A percentile compares a stretch with the other conserved stretches of the same genome.
Evolutionary conservation across 2,113 vertebrate species (phyloP).

Genomic region (Rhodinocichla rosea): DNA sequence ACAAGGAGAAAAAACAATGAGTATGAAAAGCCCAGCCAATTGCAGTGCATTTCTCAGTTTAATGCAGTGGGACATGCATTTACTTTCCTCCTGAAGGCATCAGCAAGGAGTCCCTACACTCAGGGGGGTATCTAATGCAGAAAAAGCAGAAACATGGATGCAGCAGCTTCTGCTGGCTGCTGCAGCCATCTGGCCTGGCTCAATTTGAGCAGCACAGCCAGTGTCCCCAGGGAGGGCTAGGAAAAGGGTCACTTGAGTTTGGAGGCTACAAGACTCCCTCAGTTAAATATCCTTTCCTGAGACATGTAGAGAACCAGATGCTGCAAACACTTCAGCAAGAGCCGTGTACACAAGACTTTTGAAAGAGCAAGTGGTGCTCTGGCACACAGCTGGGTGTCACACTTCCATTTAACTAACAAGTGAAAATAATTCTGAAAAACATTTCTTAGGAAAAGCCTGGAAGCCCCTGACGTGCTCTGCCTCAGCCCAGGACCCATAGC

Average conservation of each 20-base stretch:
- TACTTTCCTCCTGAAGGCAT: neutral
- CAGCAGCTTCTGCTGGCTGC: neutral
- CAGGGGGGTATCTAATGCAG: neutral
- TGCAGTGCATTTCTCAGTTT: neutral
- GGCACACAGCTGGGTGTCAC: neutral
- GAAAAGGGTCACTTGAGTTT: neutral
- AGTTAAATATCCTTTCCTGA: neutral
- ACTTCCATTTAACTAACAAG: neutral
- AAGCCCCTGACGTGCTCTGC: neutral
- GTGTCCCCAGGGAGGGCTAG: neutral
- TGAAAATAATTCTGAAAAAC: neutral
- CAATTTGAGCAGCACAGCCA: neutral
- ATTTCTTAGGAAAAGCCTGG: neutral
- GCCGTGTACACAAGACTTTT: neutral
- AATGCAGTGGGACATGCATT: neutral
- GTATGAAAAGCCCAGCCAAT: neutral
- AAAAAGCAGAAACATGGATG: neutral
- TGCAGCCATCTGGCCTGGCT: neutral
- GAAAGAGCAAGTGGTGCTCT: neutral
- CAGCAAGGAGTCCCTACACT: neutral
- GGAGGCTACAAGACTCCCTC: neutral
- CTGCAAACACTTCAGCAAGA: neutral
- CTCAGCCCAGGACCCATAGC: neutral
- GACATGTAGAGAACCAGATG: neutral
- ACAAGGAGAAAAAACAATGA: neutral